Conservation (phyloP, 1,140 invertebrate species). For the Pissodes strobi region DNA sequence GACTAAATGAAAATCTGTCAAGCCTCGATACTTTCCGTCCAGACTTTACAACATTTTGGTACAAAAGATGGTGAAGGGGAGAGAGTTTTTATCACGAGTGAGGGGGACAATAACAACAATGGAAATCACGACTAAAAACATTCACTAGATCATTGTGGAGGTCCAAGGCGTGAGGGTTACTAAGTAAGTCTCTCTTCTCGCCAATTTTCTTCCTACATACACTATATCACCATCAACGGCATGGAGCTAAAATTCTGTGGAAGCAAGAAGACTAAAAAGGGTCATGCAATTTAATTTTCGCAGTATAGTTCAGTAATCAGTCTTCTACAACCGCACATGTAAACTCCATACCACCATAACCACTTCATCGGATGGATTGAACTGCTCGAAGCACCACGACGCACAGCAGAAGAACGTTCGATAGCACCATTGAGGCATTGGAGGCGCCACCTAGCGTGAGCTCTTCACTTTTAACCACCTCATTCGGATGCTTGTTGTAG, state of each 20-base stretch:
- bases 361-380: conserved; percentile 18
- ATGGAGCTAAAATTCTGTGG: too few relatives aligned
- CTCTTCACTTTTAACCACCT: conserved; percentile 91
- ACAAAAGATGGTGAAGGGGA: conserved; percentile 1
- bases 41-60: conserved; percentile 16
- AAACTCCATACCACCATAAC: conserved; percentile 8
- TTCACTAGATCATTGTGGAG: conserved; percentile 12
- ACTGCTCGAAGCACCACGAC: conserved; percentile 43
- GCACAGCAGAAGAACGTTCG: conserved; percentile 39
- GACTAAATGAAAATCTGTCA: too few relatives aligned
- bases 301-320: neutral
- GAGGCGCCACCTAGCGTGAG: conserved; percentile 61
- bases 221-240: too few relatives aligned
- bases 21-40: too few relatives aligned
- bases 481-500: conserved; percentile 84
- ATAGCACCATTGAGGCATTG: conserved; percentile 36
- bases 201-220: too few relatives aligned
- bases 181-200: too few relatives aligned
- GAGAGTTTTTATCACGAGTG: neutral
- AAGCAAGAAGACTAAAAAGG: too few relatives aligned
- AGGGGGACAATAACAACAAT: conserved; percentile 22
- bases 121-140: conserved; percentile 27
- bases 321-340: neutral
- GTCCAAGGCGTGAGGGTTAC: too few relatives aligned
- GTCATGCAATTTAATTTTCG: too few relatives aligned